Base-by-base conservation (phyloP, 53 echinoderm and acorn worm genomes). In the Paelopatides confundens region DNA sequence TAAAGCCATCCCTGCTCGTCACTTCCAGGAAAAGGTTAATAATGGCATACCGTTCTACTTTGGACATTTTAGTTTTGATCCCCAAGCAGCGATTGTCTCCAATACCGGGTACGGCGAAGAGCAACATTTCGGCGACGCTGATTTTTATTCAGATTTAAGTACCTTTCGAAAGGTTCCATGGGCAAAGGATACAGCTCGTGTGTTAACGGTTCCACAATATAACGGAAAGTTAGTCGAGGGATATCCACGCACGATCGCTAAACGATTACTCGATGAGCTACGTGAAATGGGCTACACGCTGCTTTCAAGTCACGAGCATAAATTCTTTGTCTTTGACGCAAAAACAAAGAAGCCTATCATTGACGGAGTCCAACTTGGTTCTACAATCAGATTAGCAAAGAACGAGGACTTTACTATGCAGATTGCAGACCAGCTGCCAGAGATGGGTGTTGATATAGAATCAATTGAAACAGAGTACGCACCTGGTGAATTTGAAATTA, bases 401-500 rank as follows among this genome's bases (percentile, higher is more conserved):
- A 58, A 77, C 2, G 66, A 85, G 13, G 68, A 74, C 18, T 83
- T 93, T 36, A 50, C 85, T 10, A 39, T 87, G 33, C 87, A 87
- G 54, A 51, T 89, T 50, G 13, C 63, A 76, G 76, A 84, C 18
- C 87, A 87, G 3, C 58, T 93, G 48, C 40, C 35, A 2, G 66
- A 65, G 37, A 70, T 87, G 26, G 93, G 90, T 17, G 74, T 93
- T 2, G 85, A 91, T 35, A 21, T 93, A 6, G 93, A 93, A 48
- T 87, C 82, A 39, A 64, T 77, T 15, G 93, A 93, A 62, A 90
- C 90, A 11, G 90, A 93, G 65, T 85, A 87, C 35, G 85, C 87
- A 3, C 93, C 93, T 28, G 93, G 93, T 6, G 90, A 93, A 48
- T 68, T 43, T n/a, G 93, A 90, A 66, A 90, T 93, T 10, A 12